These are phyloP conservation scores for Bergia sp. DNA, from an alignment of 92 coral and sea anemone genomes.

Conservation along the genomic window DNA sequence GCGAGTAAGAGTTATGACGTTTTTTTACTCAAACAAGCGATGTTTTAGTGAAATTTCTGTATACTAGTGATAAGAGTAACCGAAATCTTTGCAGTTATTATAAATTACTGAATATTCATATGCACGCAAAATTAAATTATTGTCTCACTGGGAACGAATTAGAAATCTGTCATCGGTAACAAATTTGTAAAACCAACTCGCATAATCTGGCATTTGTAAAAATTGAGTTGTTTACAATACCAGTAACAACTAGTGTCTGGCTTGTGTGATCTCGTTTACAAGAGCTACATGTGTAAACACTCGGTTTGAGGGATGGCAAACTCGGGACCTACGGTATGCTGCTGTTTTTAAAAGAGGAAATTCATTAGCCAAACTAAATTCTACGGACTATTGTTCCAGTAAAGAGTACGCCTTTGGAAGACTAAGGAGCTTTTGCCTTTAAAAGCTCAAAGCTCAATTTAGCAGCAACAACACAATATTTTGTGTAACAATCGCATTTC, in stretches of 20 bases:
- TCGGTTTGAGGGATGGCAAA: neutral
- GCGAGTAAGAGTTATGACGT: no score
- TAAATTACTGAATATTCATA: no score
- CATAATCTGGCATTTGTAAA: neutral
- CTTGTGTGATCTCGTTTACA: neutral
- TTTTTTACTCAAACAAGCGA: no score
- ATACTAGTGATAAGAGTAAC: neutral
- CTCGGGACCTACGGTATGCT: neutral
- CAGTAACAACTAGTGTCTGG: neutral
- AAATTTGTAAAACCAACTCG: neutral
- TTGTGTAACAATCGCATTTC: neutral
- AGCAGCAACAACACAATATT: neutral
- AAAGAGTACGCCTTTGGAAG: neutral
- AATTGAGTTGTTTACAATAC: neutral
- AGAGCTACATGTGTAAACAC: conserved; percentile 1
- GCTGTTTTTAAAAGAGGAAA: neutral
- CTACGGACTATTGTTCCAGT: conserved; percentile 1
- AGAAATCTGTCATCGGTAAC: neutral
- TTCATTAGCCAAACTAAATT: conserved; percentile 14
- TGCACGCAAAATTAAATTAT: neutral
- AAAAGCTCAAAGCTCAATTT: neutral
- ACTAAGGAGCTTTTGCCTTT: neutral
- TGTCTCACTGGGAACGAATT: neutral
- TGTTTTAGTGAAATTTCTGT: no score
- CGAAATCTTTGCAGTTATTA: neutral